These are phyloP conservation scores for Leucophenga maculata DNA, from an alignment of 2,888 invertebrate genomes.

Conservation along the genomic window DNA sequence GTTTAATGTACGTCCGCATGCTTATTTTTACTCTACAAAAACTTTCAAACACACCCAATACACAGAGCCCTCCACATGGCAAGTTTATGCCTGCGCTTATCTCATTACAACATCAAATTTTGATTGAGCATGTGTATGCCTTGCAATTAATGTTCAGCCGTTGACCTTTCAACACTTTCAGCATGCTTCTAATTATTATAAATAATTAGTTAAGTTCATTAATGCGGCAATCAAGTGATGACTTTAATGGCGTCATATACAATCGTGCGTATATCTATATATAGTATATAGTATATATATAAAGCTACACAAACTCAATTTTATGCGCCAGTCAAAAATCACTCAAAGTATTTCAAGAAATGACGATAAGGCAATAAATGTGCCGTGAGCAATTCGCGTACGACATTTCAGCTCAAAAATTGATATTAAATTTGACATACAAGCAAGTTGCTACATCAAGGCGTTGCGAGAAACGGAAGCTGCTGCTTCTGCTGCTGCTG, in stretches of 20 bases:
- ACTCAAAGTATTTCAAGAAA: not conserved
- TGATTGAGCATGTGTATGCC: too few relatives aligned
- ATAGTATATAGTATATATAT: too few relatives aligned
- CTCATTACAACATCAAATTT: constrained; percentile 26
- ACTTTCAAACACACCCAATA: not conserved
- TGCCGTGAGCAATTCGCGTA: not conserved
- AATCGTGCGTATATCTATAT: too few relatives aligned
- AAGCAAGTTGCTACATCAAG: too few relatives aligned
- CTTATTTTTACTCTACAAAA: too few relatives aligned
- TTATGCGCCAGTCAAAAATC: too few relatives aligned
- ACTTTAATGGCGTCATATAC: too few relatives aligned
- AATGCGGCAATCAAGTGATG: too few relatives aligned
- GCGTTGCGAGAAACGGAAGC: not conserved
- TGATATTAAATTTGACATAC: constrained; percentile 7
- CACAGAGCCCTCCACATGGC: constrained; percentile 41
- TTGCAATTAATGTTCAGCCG: constrained; percentile 13
- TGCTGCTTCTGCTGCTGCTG: not conserved
- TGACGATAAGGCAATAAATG: constrained; percentile 1
- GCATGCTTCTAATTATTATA: not conserved
- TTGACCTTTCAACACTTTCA: constrained; percentile 18
- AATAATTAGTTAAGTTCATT: too few relatives aligned
- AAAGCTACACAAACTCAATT: too few relatives aligned
- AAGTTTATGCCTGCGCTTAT: constrained; percentile 39
- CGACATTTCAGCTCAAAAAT: not conserved
- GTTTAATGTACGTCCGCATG: too few relatives aligned